Conservation (phyloP, 2,888 invertebrate species). For the Mactromeris polynyma region DNA sequence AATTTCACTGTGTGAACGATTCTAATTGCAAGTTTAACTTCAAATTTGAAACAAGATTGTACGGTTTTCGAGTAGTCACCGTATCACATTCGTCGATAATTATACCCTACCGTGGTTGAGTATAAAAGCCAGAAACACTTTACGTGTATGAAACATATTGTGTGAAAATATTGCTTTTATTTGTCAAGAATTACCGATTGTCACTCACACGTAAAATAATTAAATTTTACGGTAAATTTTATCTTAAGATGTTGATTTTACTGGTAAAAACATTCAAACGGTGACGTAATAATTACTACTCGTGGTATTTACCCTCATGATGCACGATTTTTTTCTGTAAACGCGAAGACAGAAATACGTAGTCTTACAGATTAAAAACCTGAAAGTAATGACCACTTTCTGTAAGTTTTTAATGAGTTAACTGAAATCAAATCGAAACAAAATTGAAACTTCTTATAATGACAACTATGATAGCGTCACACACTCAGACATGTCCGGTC, state of each 20-base stretch:
- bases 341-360: background rate
- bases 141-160: slow-evolving; percentile 13
- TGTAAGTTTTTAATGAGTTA: background rate
- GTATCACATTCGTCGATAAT: slow-evolving; percentile 56
- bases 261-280: background rate
- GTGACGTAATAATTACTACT: background rate
- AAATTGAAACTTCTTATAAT: background rate
- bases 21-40: slow-evolving; percentile 52
- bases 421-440: background rate
- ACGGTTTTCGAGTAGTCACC: slow-evolving; percentile 47
- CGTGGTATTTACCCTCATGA: background rate
- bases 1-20: slow-evolving; percentile 43
- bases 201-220: background rate
- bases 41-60: slow-evolving; percentile 50
- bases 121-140: background rate
- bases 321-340: background rate
- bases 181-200: background rate
- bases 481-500: no score
- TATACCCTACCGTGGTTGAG: slow-evolving; percentile 32
- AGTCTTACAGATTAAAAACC: background rate
- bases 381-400: background rate
- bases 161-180: slow-evolving; percentile 36
- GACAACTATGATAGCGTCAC: no score
- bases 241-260: background rate
- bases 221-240: slow-evolving; percentile 18